phyloP scores from a whole-genome alignment of 2,113 vertebrate genomes.

The Zingel zingel region DNA sequence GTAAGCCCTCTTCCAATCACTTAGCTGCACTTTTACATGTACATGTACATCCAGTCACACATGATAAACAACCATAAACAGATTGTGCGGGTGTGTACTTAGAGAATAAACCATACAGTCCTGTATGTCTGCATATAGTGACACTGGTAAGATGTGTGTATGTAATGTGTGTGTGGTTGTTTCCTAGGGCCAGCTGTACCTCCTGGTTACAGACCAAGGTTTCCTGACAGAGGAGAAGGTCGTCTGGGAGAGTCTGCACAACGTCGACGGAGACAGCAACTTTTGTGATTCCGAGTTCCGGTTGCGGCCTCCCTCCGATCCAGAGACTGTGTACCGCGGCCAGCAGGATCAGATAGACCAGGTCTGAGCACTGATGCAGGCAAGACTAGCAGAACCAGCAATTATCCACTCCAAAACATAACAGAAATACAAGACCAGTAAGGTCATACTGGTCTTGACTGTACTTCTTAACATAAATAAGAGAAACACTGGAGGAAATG shows the following conservation, averaged over 20 bases:
- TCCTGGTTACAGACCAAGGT: constrained; percentile 97
- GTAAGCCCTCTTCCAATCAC: not conserved
- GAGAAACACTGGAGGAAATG: not conserved
- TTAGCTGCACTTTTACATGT: not conserved
- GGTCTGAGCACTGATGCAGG: constrained; percentile 81
- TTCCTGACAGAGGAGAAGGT: constrained; percentile 99
- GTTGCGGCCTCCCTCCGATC: constrained; percentile 95
- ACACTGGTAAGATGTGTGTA: not conserved
- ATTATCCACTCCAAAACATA: constrained; percentile 4
- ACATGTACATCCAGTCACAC: not conserved
- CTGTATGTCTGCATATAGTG: not conserved
- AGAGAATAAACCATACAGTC: not conserved
- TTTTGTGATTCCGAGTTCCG: constrained; percentile 98
- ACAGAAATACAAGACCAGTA: not conserved
- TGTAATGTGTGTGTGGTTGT: constrained; percentile 35
- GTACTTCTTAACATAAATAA: not conserved
- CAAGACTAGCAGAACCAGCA: constrained; percentile 52
- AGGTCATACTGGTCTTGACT: not conserved
- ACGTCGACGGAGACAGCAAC: constrained; percentile 97
- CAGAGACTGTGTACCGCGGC: constrained; percentile 94
- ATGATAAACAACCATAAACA: not conserved
- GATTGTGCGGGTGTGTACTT: not conserved
- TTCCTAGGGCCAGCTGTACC: constrained; percentile 94
- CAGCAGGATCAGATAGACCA: constrained; percentile 99
- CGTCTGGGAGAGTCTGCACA: constrained; percentile 99